Conservation (phyloP, 2,113 vertebrate genomes). For the Ammodytes marinus region DNA sequence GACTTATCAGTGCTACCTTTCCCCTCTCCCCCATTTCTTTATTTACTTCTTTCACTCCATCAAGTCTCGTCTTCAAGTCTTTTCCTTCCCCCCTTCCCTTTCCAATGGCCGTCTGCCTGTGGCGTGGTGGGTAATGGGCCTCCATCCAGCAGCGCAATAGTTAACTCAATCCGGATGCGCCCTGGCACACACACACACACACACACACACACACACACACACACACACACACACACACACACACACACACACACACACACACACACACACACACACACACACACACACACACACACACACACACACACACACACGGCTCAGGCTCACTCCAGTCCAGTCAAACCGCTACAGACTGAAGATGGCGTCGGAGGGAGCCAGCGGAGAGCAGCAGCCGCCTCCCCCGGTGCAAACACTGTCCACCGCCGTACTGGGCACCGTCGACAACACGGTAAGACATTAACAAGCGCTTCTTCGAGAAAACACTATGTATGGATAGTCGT, state of each 20-base stretch:
- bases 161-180: slow-evolving; percentile 84
- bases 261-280: too few species aligned
- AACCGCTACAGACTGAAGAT: slow-evolving; percentile 87
- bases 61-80: background rate
- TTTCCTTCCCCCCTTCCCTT: background rate
- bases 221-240: too few species aligned
- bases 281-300: too few species aligned
- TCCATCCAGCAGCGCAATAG: slow-evolving; percentile 74
- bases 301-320: too few species aligned
- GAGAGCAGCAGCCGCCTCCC: slow-evolving; percentile 85
- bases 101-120: slow-evolving; percentile 34
- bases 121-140: slow-evolving; percentile 38
- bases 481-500: background rate
- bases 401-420: slow-evolving; percentile 82
- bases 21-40: background rate
- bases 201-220: too few species aligned
- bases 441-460: slow-evolving; percentile 82
- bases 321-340: slow-evolving; percentile 65
- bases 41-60: background rate
- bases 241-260: too few species aligned
- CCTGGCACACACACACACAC: background rate
- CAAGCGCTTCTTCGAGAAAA: too few species aligned
- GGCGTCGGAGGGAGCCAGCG: slow-evolving; percentile 88
- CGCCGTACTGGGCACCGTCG: slow-evolving; percentile 81
- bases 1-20: slow-evolving; percentile 5